Conservation (phyloP, 2,113 vertebrate species). For the Odontesthes bonariensis region DNA sequence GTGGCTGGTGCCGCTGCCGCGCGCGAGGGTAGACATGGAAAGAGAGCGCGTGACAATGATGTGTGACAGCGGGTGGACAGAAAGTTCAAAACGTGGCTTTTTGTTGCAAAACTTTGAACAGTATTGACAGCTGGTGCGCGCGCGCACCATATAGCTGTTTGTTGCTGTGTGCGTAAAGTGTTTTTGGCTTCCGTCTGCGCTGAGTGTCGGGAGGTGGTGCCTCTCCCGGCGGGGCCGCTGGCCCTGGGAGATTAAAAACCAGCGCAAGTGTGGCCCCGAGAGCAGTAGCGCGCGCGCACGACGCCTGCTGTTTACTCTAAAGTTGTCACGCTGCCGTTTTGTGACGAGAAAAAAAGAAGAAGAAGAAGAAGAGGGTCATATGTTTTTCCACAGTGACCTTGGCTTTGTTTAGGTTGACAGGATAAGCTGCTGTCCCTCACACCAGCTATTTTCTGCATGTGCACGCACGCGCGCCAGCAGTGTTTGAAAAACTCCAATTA, state of each 20-base stretch:
- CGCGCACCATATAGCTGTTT: too few relatives aligned
- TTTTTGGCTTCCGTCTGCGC: slow-evolving; percentile 22
- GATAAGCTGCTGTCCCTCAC: neutral
- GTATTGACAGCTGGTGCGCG: slow-evolving; percentile 14
- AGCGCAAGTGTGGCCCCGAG: neutral
- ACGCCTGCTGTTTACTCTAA: slow-evolving; percentile 20
- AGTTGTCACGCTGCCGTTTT: slow-evolving; percentile 13
- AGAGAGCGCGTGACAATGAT: neutral
- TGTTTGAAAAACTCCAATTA: neutral
- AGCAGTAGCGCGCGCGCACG: neutral
- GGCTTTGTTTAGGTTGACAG: slow-evolving; percentile 15
- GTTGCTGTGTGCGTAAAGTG: neutral
- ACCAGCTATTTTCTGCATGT: too few relatives aligned
- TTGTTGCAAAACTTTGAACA: slow-evolving; percentile 19
- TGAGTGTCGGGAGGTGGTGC: slow-evolving; percentile 13
- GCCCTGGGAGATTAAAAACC: slow-evolving; percentile 14
- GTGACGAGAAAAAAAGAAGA: neutral
- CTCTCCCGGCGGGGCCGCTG: slow-evolving; percentile 23
- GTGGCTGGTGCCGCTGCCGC: slow-evolving; percentile 27
- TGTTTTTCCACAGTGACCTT: slow-evolving; percentile 54
- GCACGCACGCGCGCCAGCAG: neutral
- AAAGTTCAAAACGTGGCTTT: slow-evolving; percentile 26
- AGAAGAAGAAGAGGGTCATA: too few relatives aligned
- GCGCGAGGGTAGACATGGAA: slow-evolving; percentile 1
- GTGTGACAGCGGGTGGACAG: neutral